These are phyloP conservation scores for Brachyrhaphis roseni DNA, from an alignment of 2,797 vertebrate genomes.

Conservation along the genomic window DNA sequence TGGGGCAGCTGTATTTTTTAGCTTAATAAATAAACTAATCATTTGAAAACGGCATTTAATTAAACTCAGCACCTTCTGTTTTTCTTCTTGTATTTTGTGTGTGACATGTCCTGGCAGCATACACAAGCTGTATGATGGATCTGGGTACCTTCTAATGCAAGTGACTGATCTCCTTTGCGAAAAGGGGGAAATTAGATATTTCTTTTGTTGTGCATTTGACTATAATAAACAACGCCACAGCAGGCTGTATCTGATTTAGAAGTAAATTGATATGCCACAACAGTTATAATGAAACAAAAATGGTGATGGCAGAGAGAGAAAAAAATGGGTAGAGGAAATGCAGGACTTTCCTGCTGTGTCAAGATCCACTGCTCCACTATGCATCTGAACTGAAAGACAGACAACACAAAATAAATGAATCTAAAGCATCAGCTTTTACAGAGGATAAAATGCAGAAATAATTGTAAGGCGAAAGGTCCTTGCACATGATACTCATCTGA, in stretches of 20 bases:
- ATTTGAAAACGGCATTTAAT: neutral
- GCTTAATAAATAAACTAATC: neutral
- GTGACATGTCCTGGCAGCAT: neutral
- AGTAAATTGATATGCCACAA: neutral
- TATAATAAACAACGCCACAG: neutral
- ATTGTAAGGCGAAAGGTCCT: constrained; percentile 49
- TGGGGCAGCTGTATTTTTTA: neutral
- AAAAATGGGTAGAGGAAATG: neutral
- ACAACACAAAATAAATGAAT: constrained; percentile 35
- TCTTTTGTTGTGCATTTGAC: neutral
- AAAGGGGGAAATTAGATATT: neutral
- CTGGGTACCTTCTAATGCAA: neutral
- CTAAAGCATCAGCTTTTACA: constrained; percentile 38
- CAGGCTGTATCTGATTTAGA: neutral
- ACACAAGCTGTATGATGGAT: neutral
- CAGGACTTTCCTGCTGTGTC: neutral
- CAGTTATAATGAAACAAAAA: neutral
- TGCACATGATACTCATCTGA: constrained; percentile 57
- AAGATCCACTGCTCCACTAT: neutral
- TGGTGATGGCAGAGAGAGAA: neutral
- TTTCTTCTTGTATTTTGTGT: neutral
- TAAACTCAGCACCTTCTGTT: neutral
- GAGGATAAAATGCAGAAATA: constrained; percentile 54
- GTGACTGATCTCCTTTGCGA: neutral
- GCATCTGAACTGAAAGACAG: constrained; percentile 35